Conservation (phyloP, 1,140 invertebrate species). For the Babylonia areolata region DNA sequence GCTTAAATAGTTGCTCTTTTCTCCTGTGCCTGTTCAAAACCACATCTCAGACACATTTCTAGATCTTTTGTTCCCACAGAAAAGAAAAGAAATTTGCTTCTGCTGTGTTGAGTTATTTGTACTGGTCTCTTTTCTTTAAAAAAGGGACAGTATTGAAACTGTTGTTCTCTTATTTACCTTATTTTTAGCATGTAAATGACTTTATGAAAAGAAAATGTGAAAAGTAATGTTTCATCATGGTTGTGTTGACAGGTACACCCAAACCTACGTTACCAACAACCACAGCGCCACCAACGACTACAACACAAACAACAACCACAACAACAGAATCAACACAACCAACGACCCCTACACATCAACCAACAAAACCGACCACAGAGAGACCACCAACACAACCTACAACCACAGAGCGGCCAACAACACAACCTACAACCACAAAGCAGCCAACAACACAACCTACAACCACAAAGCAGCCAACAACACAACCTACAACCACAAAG, state of each 20-base stretch:
- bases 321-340: conserved; percentile 24
- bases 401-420: conserved; percentile 33
- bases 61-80: too few species aligned
- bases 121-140: too few species aligned
- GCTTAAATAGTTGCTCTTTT: too few species aligned
- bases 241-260: conserved; percentile 4
- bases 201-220: neutral
- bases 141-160: too few species aligned
- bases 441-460: conserved; percentile 26
- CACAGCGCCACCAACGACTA: neutral
- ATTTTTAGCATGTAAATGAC: conserved; percentile 30
- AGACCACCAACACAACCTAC: conserved; percentile 35
- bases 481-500: conserved; percentile 19
- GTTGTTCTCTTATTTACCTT: too few species aligned
- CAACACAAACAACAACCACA: neutral
- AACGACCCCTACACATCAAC: conserved; percentile 9
- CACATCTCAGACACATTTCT: too few species aligned
- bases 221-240: neutral
- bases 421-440: conserved; percentile 28
- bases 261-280: neutral
- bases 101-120: too few species aligned
- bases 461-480: conserved; percentile 33
- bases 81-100: too few species aligned
- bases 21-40: too few species aligned
- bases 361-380: conserved; percentile 27